Evolutionary conservation across 2,888 invertebrate genomes (phyloP).

Genomic region (Epistrophe eligans): DNA sequence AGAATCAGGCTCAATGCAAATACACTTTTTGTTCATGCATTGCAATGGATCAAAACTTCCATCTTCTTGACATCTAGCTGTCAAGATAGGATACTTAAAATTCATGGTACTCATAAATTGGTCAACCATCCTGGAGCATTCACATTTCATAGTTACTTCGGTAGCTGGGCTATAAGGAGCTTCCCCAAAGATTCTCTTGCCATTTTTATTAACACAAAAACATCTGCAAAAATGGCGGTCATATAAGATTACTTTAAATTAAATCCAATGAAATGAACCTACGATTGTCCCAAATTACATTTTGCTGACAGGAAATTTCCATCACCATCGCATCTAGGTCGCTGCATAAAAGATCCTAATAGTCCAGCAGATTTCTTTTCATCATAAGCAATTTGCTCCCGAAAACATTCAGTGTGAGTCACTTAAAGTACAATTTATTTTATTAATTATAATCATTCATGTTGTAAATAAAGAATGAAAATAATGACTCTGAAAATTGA

Average conservation of each 20-base stretch:
- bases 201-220: conserved; percentile 87
- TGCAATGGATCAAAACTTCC: conserved; percentile 89
- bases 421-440: conserved; percentile 56
- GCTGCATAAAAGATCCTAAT: conserved; percentile 85
- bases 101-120: conserved; percentile 84
- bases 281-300: conserved; percentile 89
- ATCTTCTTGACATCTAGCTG: conserved; percentile 87
- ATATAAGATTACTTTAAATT: neutral
- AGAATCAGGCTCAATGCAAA: conserved; percentile 86
- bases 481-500: too few relatives aligned
- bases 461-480: too few relatives aligned
- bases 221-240: conserved; percentile 84
- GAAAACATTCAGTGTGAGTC: conserved; percentile 74
- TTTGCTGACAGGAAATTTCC: conserved; percentile 86
- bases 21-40: conserved; percentile 86
- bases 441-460: too few relatives aligned
- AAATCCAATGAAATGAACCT: conserved; percentile 78
- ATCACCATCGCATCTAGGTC: conserved; percentile 87
- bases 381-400: conserved; percentile 84
- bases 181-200: conserved; percentile 88
- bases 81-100: conserved; percentile 83
- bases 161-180: conserved; percentile 84
- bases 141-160: conserved; percentile 86
- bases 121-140: conserved; percentile 86
- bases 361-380: conserved; percentile 83